Evolutionary conservation across 2,797 vertebrate genomes (phyloP).

Genomic region (Poliocrania exsul): DNA sequence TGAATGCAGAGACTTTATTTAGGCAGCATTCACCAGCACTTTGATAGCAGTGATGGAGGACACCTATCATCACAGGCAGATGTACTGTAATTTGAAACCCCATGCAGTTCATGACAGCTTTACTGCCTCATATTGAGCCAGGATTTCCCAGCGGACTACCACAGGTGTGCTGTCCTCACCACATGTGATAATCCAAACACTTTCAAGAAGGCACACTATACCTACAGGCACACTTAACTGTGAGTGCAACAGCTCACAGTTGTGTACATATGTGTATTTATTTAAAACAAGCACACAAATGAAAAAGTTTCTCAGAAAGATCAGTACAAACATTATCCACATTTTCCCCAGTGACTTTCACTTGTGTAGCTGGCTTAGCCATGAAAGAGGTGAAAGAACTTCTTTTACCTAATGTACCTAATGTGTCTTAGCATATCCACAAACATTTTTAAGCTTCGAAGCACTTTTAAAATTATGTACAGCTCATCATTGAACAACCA

Average conservation of each 20-base stretch:
- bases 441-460: neutral
- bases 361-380: neutral
- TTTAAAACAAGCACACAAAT: neutral
- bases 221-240: neutral
- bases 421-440: neutral
- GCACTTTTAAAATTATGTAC: neutral
- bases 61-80: neutral
- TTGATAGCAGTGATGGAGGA: neutral
- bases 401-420: neutral
- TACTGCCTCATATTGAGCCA: rapidly evolving
- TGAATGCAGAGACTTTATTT: neutral
- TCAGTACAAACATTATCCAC: neutral
- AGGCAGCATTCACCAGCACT: neutral
- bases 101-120: neutral
- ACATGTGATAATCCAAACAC: neutral
- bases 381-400: neutral
- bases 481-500: neutral
- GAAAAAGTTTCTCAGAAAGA: neutral
- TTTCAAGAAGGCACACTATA: neutral
- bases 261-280: neutral
- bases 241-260: neutral
- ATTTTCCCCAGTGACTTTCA: neutral
- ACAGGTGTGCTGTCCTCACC: neutral
- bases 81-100: neutral
- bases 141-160: neutral